Evolutionary conservation across 92 coral and sea anemone genomes (phyloP).

Genomic region (Ricordea florida): DNA sequence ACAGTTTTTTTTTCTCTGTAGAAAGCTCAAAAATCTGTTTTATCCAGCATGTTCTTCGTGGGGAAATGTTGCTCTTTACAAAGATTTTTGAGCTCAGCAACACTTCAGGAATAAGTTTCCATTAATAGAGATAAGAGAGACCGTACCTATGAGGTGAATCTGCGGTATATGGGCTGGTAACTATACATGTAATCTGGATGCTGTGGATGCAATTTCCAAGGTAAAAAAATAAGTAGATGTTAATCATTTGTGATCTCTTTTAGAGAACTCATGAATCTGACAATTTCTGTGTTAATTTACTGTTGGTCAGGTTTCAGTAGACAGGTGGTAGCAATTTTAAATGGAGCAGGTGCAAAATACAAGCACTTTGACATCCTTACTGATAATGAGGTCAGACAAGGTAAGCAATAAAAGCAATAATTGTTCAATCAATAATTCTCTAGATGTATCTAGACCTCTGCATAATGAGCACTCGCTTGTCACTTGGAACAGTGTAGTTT

Average conservation of each 20-base stretch:
- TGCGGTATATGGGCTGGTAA: too few relatives aligned
- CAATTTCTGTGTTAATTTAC: neutral
- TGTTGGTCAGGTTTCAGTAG: slow-evolving; percentile 83
- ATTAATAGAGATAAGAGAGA: too few relatives aligned
- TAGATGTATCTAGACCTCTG: neutral
- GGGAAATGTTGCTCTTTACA: too few relatives aligned
- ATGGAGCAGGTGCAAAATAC: slow-evolving; percentile 72
- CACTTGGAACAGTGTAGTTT: neutral
- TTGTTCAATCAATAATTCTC: neutral
- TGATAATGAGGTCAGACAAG: slow-evolving; percentile 96
- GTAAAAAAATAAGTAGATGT: neutral
- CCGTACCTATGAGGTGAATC: too few relatives aligned
- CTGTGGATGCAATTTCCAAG: neutral
- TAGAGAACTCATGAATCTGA: neutral
- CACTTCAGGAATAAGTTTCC: too few relatives aligned
- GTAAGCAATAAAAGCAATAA: slow-evolving; percentile 39
- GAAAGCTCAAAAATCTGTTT: too few relatives aligned
- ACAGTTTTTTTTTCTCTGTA: too few relatives aligned
- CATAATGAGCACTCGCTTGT: neutral
- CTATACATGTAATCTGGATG: too few relatives aligned
- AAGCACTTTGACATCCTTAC: slow-evolving; percentile 85
- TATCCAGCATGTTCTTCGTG: too few relatives aligned
- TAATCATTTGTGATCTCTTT: neutral
- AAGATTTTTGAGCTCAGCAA: too few relatives aligned
- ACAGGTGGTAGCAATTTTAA: slow-evolving; percentile 75